Evolutionary conservation across 2,113 vertebrate species (phyloP).

Genomic region (Gambusia affinis): DNA sequence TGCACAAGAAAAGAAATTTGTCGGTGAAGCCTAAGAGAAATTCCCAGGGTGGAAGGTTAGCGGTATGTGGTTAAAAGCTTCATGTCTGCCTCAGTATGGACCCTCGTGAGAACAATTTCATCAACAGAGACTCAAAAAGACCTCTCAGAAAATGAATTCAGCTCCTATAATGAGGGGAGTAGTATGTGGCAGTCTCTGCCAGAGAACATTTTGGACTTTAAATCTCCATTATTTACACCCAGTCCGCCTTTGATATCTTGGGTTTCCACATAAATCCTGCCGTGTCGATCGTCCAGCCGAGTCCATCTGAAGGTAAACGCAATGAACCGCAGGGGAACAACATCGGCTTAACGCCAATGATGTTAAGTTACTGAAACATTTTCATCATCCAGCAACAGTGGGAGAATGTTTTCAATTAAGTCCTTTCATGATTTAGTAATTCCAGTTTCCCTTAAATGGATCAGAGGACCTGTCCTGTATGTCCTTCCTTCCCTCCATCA

Average conservation of each 20-base stretch:
- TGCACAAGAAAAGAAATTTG: conserved; percentile 18
- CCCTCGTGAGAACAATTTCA: conserved; percentile 63
- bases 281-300: conserved; percentile 18
- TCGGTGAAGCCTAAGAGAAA: background rate
- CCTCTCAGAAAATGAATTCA: conserved; percentile 43
- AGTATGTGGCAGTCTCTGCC: conserved; percentile 23
- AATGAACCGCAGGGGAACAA: conserved; percentile 54
- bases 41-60: conserved; percentile 38
- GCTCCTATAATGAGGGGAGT: conserved; percentile 36
- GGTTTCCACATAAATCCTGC: conserved; percentile 39
- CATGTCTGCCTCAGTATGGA: conserved; percentile 42
- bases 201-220: conserved; percentile 46
- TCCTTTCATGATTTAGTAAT: conserved; percentile 65
- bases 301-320: conserved; percentile 64
- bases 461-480: conserved; percentile 23
- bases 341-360: conserved; percentile 54
- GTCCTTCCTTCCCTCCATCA: background rate
- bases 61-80: conserved; percentile 64
- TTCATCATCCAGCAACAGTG: conserved; percentile 65
- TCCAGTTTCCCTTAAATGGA: conserved; percentile 40
- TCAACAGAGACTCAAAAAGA: conserved; percentile 59
- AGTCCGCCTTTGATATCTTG: conserved; percentile 51
- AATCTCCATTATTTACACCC: conserved; percentile 66
- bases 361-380: conserved; percentile 70
- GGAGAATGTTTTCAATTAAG: conserved; percentile 57